Percentiles rank a stretch among this genome's conserved stretches.
Evolutionary conservation across 2,888 invertebrate genomes (phyloP).

Genomic region (Sarcophaga subvicina): DNA sequence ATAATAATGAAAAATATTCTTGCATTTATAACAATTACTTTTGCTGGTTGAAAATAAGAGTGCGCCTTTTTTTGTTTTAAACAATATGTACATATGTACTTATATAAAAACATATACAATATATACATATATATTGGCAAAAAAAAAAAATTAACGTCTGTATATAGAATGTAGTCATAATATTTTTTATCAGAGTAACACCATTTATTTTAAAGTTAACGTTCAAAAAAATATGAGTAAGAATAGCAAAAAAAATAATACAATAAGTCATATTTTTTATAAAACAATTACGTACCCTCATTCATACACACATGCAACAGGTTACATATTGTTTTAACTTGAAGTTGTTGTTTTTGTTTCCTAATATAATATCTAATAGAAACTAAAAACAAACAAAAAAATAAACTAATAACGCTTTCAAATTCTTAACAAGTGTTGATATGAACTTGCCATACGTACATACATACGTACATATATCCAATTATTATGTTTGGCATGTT

Average conservation of each 20-base stretch:
- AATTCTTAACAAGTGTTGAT: no score
- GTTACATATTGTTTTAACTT: no score
- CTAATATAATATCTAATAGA: no score
- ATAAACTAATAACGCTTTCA: no score
- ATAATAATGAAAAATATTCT: slow-evolving; percentile 19
- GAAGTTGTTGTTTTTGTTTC: no score
- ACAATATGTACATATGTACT: slow-evolving; percentile 40
- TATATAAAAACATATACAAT: background rate
- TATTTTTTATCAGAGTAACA: slow-evolving; percentile 57
- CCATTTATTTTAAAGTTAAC: slow-evolving; percentile 42
- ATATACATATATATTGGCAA: slow-evolving; percentile 40
- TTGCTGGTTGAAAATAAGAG: slow-evolving; percentile 48
- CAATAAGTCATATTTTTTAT: slow-evolving; percentile 48
- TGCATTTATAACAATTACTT: slow-evolving; percentile 21
- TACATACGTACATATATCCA: no score
- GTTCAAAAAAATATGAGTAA: slow-evolving; percentile 47
- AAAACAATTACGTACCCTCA: background rate
- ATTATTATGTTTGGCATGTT: no score
- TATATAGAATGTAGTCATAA: slow-evolving; percentile 59
- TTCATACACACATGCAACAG: no score
- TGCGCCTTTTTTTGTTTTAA: slow-evolving; percentile 53
- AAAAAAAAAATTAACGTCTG: slow-evolving; percentile 39
- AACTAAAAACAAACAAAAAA: no score
- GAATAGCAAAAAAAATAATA: slow-evolving; percentile 36
- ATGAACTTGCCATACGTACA: no score